phyloP scores from a whole-genome alignment of 2,888 invertebrate species.

The Pasiphila rectangulata region DNA sequence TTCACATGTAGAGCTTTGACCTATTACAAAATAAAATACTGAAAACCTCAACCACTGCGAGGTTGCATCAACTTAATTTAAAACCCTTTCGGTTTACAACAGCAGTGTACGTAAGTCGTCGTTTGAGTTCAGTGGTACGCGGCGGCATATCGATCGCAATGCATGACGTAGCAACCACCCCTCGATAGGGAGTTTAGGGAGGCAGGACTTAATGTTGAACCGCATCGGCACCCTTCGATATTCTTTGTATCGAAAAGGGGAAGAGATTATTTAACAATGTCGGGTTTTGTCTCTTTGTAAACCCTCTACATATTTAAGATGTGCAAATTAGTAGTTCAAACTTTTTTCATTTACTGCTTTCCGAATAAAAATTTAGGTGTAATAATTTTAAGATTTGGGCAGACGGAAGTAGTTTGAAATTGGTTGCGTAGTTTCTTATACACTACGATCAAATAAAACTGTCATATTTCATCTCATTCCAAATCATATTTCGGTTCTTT shows the following conservation, averaged over 20 bases:
- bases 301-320: conserved; percentile 10
- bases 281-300: conserved; percentile 3
- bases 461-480: no score
- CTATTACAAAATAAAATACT: conserved; percentile 10
- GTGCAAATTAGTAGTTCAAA: conserved; percentile 2
- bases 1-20: conserved; percentile 15
- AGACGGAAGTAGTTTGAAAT: no score
- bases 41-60: background rate
- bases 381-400: no score
- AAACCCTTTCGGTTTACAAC: background rate
- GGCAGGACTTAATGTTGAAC: conserved; percentile 23
- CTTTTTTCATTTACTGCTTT: background rate
- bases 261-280: conserved; percentile 13
- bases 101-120: conserved; percentile 17
- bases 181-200: conserved; percentile 10
- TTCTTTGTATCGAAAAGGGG: conserved; percentile 25
- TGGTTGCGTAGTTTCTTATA: no score
- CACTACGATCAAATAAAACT: no score
- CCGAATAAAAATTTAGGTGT: no score
- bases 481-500: no score
- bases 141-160: conserved; percentile 48
- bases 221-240: conserved; percentile 27
- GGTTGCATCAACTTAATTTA: background rate
- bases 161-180: conserved; percentile 44
- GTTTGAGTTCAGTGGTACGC: conserved; percentile 20